Conservation (phyloP, 2,797 vertebrate genomes). For the Hylomyscus alleni region DNA sequence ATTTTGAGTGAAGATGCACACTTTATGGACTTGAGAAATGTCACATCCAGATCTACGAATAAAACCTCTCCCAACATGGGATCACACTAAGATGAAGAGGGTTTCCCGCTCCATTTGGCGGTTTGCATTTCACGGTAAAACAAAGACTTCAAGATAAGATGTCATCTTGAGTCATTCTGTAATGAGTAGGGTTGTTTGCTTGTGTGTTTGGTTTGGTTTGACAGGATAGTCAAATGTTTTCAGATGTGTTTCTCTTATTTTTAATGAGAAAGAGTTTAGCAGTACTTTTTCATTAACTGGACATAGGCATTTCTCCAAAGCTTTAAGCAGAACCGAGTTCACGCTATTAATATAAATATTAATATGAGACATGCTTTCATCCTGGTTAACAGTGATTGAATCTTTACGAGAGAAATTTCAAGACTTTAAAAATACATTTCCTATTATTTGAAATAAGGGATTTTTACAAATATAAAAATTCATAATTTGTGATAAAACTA, state of each 20-base stretch:
- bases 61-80: slow-evolving; percentile 2
- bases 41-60: not conserved
- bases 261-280: slow-evolving; percentile 28
- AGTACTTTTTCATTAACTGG: slow-evolving; percentile 31
- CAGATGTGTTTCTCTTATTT: slow-evolving; percentile 21
- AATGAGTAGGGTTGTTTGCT: not conserved
- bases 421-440: slow-evolving; percentile 21
- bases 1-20: slow-evolving; percentile 49
- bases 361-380: slow-evolving; percentile 53
- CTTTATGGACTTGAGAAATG: slow-evolving; percentile 5
- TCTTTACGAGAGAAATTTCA: slow-evolving; percentile 43
- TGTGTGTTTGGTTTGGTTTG: slow-evolving; percentile 9
- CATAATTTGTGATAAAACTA: slow-evolving; percentile 20
- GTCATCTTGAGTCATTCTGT: not conserved
- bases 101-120: not conserved
- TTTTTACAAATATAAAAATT: slow-evolving; percentile 63
- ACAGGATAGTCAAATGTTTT: slow-evolving; percentile 19
- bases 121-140: slow-evolving; percentile 31
- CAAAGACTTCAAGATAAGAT: slow-evolving; percentile 2
- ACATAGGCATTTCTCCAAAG: slow-evolving; percentile 24
- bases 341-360: slow-evolving; percentile 56
- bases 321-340: slow-evolving; percentile 35
- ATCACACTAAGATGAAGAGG: not conserved
- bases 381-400: slow-evolving; percentile 8
- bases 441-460: slow-evolving; percentile 54